A percentile compares a stretch with the other conserved stretches of the same genome.
Conservation (phyloP, 2,797 vertebrate species). For the Darevskia mixta region DNA sequence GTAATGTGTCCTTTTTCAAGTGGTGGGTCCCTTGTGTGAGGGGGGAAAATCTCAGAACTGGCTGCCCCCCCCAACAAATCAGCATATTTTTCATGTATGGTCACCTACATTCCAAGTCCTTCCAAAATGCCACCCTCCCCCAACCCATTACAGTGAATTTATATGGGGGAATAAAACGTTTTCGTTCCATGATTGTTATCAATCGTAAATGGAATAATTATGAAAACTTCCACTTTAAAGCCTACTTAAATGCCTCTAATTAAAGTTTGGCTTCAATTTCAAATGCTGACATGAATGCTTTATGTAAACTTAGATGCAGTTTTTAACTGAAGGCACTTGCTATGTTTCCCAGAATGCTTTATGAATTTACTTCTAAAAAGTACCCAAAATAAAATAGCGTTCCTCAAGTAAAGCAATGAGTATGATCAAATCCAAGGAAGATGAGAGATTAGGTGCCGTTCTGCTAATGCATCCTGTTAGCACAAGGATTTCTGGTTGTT, state of each 20-base stretch:
- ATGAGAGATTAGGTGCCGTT: slow-evolving; percentile 6
- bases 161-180: slow-evolving; percentile 51
- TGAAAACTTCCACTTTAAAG: slow-evolving; percentile 42
- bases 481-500: too few species aligned
- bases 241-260: neutral
- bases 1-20: neutral
- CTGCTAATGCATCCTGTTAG: too few species aligned
- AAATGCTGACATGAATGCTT: neutral
- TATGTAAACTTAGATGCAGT: neutral
- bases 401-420: slow-evolving; percentile 1
- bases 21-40: slow-evolving; percentile 29
- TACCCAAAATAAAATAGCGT: neutral
- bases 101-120: slow-evolving; percentile 51
- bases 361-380: neutral
- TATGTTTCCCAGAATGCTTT: neutral
- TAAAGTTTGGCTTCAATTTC: slow-evolving; percentile 25
- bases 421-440: slow-evolving; percentile 13
- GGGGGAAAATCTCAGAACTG: slow-evolving; percentile 47
- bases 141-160: slow-evolving; percentile 39
- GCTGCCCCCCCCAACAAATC: slow-evolving; percentile 44
- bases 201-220: slow-evolving; percentile 60
- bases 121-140: slow-evolving; percentile 45
- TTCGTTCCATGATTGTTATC: slow-evolving; percentile 62
- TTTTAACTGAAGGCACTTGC: slow-evolving; percentile 34
- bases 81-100: slow-evolving; percentile 49